Evolutionary conservation across 2,888 invertebrate species (phyloP).

Genomic region (Penaeus monodon): DNA sequence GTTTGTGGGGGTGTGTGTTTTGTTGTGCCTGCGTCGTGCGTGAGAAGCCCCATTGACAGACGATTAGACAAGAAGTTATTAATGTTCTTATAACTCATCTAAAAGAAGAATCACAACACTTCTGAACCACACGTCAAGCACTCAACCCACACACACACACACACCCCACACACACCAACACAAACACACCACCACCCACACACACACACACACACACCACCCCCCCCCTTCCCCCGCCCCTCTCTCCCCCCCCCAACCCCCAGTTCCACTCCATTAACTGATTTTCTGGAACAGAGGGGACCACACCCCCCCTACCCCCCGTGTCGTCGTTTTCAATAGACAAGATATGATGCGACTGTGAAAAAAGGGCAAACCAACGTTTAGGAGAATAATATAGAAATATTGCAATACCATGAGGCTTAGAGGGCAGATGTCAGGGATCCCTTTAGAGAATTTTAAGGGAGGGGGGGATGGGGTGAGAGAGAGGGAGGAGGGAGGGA

Average conservation of each 20-base stretch:
- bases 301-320: background rate
- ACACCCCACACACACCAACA: too few relatives aligned
- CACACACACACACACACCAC: background rate
- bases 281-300: background rate
- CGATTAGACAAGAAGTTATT: too few relatives aligned
- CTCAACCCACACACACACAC: too few relatives aligned
- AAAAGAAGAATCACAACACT: too few relatives aligned
- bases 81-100: too few relatives aligned
- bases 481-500: background rate
- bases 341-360: slow-evolving; percentile 33
- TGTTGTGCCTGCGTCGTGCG: too few relatives aligned
- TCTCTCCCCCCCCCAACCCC: background rate
- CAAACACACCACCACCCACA: too few relatives aligned
- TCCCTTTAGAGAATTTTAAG: too few relatives aligned
- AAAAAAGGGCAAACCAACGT: slow-evolving; percentile 7
- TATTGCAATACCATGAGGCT: slow-evolving; percentile 8
- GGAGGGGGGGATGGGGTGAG: background rate
- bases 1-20: too few relatives aligned
- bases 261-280: background rate
- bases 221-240: background rate
- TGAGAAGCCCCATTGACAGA: too few relatives aligned
- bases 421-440: background rate
- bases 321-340: slow-evolving; percentile 23
- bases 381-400: slow-evolving; percentile 23
- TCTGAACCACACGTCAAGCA: too few relatives aligned